Conservation (phyloP, 2,888 invertebrate species). For the Sympetrum striolatum region DNA sequence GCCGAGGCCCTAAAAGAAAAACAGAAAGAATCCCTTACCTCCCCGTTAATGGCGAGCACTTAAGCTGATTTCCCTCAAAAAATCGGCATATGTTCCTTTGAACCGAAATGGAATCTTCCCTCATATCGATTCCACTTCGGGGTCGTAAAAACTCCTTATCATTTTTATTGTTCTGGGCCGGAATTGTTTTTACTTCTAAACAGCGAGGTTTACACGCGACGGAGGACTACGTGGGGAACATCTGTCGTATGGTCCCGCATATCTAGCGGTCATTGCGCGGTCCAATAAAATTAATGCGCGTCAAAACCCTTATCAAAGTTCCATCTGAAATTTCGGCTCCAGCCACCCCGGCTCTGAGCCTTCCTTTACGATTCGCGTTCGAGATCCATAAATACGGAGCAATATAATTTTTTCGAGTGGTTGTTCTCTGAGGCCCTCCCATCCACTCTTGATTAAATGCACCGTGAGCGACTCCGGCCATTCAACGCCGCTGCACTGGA, state of each 20-base stretch:
- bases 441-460: too few species aligned
- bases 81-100: slow-evolving; percentile 11
- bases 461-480: too few species aligned
- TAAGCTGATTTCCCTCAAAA: background rate
- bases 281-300: slow-evolving; percentile 13
- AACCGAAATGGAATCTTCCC: slow-evolving; percentile 4
- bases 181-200: slow-evolving; percentile 16
- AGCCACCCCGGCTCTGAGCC: background rate
- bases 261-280: slow-evolving; percentile 7
- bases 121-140: background rate
- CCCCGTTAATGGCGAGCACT: background rate
- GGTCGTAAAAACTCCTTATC: slow-evolving; percentile 21
- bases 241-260: background rate
- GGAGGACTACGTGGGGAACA: background rate
- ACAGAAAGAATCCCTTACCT: background rate
- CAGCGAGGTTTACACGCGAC: background rate
- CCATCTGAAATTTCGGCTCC: background rate
- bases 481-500: background rate
- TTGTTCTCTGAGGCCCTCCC: background rate
- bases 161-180: background rate
- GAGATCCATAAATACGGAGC: background rate
- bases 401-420: background rate
- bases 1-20: background rate
- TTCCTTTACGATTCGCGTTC: background rate
- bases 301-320: background rate